Evolutionary conservation across 2,797 vertebrate species (phyloP).

Genomic region (Cryptoprocta ferox): DNA sequence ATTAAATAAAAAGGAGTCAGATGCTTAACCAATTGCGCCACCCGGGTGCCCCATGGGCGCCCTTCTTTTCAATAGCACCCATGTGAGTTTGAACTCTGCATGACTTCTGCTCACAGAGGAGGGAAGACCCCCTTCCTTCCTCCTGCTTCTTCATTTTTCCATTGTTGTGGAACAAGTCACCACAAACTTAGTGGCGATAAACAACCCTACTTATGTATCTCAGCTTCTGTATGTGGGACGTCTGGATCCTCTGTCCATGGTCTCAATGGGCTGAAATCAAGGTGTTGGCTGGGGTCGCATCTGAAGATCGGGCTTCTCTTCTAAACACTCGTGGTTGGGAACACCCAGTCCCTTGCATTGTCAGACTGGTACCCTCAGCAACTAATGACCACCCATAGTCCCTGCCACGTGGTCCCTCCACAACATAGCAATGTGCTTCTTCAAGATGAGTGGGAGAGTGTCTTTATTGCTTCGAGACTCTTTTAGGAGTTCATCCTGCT

Average conservation of each 20-base stretch:
- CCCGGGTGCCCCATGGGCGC: no score
- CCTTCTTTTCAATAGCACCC: fast-evolving
- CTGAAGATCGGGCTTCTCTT: not conserved
- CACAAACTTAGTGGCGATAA: not conserved
- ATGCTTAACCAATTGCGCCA: no score
- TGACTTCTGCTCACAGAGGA: fast-evolving
- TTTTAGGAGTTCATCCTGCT: not conserved
- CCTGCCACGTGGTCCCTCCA: not conserved
- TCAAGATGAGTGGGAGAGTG: fast-evolving
- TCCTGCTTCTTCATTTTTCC: not conserved
- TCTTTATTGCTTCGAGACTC: no score
- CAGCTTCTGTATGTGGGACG: not conserved
- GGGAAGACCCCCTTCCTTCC: not conserved
- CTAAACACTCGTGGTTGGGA: not conserved
- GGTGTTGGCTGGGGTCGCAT: not conserved
- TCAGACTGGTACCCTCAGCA: no score
- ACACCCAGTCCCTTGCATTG: not conserved
- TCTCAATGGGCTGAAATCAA: not conserved
- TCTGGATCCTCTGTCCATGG: no score
- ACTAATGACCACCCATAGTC: not conserved
- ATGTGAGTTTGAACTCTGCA: not conserved
- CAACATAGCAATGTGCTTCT: fast-evolving
- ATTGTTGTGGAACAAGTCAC: fast-evolving
- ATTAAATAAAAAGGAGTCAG: no score
- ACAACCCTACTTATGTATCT: not conserved